Base-by-base conservation (phyloP, 1,140 invertebrate genomes). In the Eriosoma lanigerum region DNA sequence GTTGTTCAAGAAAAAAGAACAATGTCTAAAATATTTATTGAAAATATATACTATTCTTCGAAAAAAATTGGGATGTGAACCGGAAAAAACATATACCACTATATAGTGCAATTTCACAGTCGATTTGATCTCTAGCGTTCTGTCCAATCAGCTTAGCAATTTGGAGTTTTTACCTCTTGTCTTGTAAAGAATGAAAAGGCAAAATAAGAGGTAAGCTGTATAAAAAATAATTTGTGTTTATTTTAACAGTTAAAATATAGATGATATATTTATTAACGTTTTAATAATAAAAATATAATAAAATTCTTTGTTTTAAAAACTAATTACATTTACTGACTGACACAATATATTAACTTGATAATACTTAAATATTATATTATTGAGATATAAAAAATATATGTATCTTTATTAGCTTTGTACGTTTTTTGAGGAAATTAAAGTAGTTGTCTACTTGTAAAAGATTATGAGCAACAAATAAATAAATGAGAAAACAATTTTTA, bases 91-190 rank as follows among this genome's bases (percentile, higher is more conserved):
- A 76, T 60, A 60, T 58, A 60, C 15, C 24, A 76, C 52, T 58
- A 60, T 60, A 54, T 76, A 60, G 73, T 58, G 32, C 52, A 76
- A 76, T 76, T 76, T 76, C 54, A 76, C 73, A 76, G 73, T 76
- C 73, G 52, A 76, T 56, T 76, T 76, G 73, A 60, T 60, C 56
- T n/a, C 73, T 17, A 48, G 32, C 54, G 54, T 76, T 76, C 32
- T 76, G 32, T 19, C 32, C 52, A 76, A 76, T 60, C 54, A 75
- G 52, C 52, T 75, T 32, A 75, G 52, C 52, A 10, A 56, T 56
- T 56, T 75, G 26, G 72, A 56, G 32, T 29, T 75, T 75, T 75
- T 75, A 70, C 66, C 66, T 70, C 66, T 70, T 29, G 17, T 26
- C 24, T 26, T 17, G 48, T 70, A 48, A 68, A 68, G 21, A 26